Percentiles rank a stretch among this genome's conserved stretches.
Evolutionary conservation across 2,888 invertebrate species (phyloP).

Genomic region (Phrixothrix hirtus): DNA sequence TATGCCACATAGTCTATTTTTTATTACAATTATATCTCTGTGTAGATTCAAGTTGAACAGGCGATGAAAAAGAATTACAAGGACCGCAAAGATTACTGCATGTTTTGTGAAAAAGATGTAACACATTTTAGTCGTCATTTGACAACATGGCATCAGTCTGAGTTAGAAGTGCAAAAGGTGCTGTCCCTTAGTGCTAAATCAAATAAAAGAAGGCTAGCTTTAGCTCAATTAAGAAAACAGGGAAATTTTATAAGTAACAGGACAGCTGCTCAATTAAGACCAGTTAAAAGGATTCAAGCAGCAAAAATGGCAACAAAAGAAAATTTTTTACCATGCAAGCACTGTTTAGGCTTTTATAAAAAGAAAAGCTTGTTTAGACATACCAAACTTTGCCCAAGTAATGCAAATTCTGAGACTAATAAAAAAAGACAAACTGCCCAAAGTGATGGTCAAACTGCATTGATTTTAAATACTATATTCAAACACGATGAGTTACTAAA

Average conservation of each 20-base stretch:
- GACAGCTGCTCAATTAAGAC: constrained; percentile 10
- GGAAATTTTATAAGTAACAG: constrained; percentile 25
- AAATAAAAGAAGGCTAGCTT: neutral
- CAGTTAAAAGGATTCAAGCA: constrained; percentile 19
- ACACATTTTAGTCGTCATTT: constrained; percentile 14
- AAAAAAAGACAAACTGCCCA: constrained; percentile 23
- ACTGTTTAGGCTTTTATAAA: constrained; percentile 26
- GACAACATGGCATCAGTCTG: constrained; percentile 6
- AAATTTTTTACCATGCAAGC: constrained; percentile 19
- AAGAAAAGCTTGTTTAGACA: constrained; percentile 17
- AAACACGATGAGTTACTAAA: constrained; percentile 30
- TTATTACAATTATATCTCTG: too few relatives aligned
- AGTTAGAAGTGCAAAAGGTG: constrained; percentile 4
- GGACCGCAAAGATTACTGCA: constrained; percentile 8
- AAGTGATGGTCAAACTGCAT: constrained; percentile 28
- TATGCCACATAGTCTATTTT: too few relatives aligned
- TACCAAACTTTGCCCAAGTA: constrained; percentile 18
- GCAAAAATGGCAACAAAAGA: constrained; percentile 1
- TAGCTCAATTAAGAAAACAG: constrained; percentile 12
- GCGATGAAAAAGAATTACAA: constrained; percentile 11
- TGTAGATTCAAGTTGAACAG: too few relatives aligned
- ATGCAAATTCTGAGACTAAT: constrained; percentile 10
- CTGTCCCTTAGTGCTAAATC: neutral
- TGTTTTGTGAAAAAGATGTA: constrained; percentile 16
- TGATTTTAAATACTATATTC: constrained; percentile 13